These are phyloP conservation scores for Onychomys arenicola DNA, from an alignment of 2,797 vertebrate species.

Conservation along the genomic window DNA sequence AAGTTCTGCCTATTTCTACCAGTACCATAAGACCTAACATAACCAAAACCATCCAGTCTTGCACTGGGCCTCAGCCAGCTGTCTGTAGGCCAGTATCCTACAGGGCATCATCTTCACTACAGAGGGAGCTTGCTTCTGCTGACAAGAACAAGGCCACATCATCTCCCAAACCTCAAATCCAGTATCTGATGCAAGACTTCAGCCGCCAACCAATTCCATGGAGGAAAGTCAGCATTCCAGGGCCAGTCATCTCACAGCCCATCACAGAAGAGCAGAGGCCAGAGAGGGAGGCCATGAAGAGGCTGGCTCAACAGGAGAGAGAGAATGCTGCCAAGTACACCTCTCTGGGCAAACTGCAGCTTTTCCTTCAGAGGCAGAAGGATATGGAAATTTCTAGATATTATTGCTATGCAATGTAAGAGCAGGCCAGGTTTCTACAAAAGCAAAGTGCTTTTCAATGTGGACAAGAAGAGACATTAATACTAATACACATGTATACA, in stretches of 20 bases:
- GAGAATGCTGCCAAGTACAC: neutral
- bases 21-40: neutral
- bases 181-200: neutral
- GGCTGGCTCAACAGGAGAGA: neutral
- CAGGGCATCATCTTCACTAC: slow-evolving; percentile 15
- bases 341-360: neutral
- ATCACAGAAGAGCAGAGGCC: neutral
- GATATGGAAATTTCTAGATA: neutral
- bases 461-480: too few species aligned
- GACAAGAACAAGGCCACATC: neutral
- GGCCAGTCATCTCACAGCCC: neutral
- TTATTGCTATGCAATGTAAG: neutral
- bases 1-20: neutral
- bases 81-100: neutral
- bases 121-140: too few species aligned
- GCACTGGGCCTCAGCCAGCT: neutral
- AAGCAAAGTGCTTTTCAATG: too few species aligned
- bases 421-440: too few species aligned
- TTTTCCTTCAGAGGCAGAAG: neutral
- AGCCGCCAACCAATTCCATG: neutral
- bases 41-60: slow-evolving; percentile 28
- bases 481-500: too few species aligned
- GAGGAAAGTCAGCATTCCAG: neutral
- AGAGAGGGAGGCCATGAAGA: neutral
- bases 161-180: too few species aligned